Conservation (phyloP, 2,888 invertebrate species). For the Digitonthophagus gazella region DNA sequence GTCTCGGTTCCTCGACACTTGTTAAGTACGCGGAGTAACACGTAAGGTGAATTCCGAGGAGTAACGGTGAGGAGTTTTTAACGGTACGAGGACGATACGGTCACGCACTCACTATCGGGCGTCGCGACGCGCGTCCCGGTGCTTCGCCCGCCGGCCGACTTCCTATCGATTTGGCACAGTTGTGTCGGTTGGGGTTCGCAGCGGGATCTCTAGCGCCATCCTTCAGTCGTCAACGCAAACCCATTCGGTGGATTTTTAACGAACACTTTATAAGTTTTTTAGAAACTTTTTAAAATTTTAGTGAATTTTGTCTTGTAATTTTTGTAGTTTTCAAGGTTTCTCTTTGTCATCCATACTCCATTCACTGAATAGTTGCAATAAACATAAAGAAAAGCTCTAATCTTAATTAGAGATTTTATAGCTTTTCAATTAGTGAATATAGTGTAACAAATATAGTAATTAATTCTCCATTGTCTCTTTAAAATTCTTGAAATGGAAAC, state of each 20-base stretch:
- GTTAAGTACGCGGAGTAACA: not conserved
- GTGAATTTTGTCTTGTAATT: not conserved
- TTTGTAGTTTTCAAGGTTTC: too few relatives aligned
- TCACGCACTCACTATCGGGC: slow-evolving; percentile 8
- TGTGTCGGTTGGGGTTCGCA: slow-evolving; percentile 51
- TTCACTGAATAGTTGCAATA: too few relatives aligned
- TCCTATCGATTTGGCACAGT: slow-evolving; percentile 65
- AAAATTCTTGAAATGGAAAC: too few relatives aligned
- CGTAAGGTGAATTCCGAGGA: not conserved
- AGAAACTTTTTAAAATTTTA: too few relatives aligned
- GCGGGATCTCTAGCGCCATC: slow-evolving; percentile 37
- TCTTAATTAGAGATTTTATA: too few relatives aligned
- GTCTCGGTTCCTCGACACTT: not conserved
- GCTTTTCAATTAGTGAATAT: too few relatives aligned
- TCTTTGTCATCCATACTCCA: too few relatives aligned
- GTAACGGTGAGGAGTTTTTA: not conserved
- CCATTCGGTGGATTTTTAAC: slow-evolving; percentile 26
- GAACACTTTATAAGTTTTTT: not conserved
- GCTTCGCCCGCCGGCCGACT: slow-evolving; percentile 1
- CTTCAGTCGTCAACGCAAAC: slow-evolving; percentile 43
- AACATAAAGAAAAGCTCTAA: too few relatives aligned
- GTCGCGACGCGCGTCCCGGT: slow-evolving; percentile 4
- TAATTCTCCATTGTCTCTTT: too few relatives aligned
- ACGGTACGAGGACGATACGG: not conserved
- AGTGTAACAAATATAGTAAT: too few relatives aligned